A percentile compares a stretch with the other conserved stretches of the same genome.
Evolutionary conservation across 1,140 invertebrate species (phyloP).

Genomic region (Leptinotarsa texana): DNA sequence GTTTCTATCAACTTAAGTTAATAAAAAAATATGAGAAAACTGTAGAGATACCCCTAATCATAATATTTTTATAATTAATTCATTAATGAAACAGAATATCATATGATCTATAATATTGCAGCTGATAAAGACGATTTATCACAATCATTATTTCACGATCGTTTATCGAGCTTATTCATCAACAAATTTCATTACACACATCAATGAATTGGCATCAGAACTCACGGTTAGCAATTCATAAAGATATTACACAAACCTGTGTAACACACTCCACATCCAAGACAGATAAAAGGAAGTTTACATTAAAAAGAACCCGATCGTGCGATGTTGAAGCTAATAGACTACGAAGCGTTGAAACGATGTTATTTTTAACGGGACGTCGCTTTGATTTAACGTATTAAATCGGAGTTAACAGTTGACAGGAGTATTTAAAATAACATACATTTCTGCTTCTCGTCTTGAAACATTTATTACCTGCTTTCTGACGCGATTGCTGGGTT

Average conservation of each 20-base stretch:
- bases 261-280: neutral
- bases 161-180: neutral
- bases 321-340: conserved; percentile 29
- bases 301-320: conserved; percentile 5
- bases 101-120: too few relatives aligned
- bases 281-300: conserved; percentile 22
- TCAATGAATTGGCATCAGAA: neutral
- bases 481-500: conserved; percentile 2
- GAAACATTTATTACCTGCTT: conserved; percentile 35
- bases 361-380: conserved; percentile 48
- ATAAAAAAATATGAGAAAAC: too few relatives aligned
- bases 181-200: neutral
- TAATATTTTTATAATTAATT: too few relatives aligned
- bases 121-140: too few relatives aligned
- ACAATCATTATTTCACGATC: too few relatives aligned
- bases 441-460: conserved; percentile 49
- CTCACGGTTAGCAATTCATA: conserved; percentile 2
- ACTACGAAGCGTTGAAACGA: conserved; percentile 40
- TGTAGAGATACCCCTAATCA: too few relatives aligned
- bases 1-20: too few relatives aligned
- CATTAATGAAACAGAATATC: too few relatives aligned
- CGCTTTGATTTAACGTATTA: conserved; percentile 47
- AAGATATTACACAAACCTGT: neutral
- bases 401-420: conserved; percentile 45
- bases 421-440: conserved; percentile 49